Evolutionary conservation across 1,140 invertebrate genomes (phyloP).

Genomic region (Planococcus citri): DNA sequence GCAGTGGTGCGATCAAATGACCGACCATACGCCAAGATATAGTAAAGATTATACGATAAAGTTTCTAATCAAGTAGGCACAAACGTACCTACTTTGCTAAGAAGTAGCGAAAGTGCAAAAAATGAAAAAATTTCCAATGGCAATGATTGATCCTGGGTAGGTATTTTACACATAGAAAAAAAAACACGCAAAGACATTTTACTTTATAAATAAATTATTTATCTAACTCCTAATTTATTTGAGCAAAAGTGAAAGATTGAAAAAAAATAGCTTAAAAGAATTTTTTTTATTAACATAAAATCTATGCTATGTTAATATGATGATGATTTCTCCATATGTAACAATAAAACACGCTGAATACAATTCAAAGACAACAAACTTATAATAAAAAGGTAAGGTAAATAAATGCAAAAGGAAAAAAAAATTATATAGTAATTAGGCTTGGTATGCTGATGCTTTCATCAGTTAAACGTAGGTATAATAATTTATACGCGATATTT

Average conservation of each 20-base stretch:
- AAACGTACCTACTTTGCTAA: too few relatives aligned
- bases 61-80: too few relatives aligned
- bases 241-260: background rate
- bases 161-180: too few relatives aligned
- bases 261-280: background rate
- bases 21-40: too few relatives aligned
- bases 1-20: too few relatives aligned
- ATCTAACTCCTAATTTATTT: background rate
- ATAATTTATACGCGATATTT: background rate
- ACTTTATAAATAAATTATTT: too few relatives aligned
- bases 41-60: too few relatives aligned
- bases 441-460: background rate
- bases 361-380: constrained; percentile 7
- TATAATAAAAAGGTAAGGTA: background rate
- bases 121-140: too few relatives aligned
- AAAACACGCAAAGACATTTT: too few relatives aligned
- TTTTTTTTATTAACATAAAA: background rate
- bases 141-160: too few relatives aligned
- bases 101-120: too few relatives aligned
- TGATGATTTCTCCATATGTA: background rate
- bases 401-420: background rate
- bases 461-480: background rate
- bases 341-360: background rate
- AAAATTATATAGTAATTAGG: background rate
- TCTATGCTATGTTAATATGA: background rate